A percentile compares a stretch with the other conserved stretches of the same genome.
Evolutionary conservation across 1,140 invertebrate species (phyloP).

Genomic region (Araneus ventricosus): DNA sequence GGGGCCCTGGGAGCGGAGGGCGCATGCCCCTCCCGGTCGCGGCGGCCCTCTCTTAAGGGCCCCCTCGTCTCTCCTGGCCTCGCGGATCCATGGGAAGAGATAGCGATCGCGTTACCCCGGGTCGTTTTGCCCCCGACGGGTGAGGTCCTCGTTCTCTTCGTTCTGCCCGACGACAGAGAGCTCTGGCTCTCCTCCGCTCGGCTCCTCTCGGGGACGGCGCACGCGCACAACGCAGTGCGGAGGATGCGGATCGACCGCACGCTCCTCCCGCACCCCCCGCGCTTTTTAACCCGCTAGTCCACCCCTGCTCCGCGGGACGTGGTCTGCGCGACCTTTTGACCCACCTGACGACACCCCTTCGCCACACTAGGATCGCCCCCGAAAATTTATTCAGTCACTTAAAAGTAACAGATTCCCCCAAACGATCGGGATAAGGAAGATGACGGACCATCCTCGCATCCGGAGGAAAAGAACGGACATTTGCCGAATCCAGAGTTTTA

Average conservation of each 20-base stretch:
- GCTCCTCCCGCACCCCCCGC: conserved; percentile 29
- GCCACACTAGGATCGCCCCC: too few relatives aligned
- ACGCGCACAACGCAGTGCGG: conserved; percentile 52
- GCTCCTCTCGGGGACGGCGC: conserved; percentile 20
- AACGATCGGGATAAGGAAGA: neutral
- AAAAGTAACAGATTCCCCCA: neutral
- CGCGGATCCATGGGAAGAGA: conserved; percentile 65
- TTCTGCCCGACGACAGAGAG: conserved; percentile 35
- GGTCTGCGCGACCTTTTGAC: conserved; percentile 70
- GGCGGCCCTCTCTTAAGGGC: conserved; percentile 63
- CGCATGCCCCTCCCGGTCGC: conserved; percentile 63
- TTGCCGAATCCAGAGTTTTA: conserved; percentile 36
- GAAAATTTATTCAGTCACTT: neutral
- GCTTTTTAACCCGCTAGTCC: conserved; percentile 51
- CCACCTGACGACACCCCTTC: conserved; percentile 39
- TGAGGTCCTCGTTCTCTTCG: conserved; percentile 46
- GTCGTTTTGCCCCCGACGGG: conserved; percentile 49
- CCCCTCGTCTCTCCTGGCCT: conserved; percentile 64
- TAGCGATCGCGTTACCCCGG: conserved; percentile 55
- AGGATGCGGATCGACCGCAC: conserved; percentile 70
- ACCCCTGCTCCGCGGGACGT: conserved; percentile 60
- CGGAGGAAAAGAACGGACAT: too few relatives aligned
- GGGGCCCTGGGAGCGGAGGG: conserved; percentile 58
- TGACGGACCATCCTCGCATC: neutral
- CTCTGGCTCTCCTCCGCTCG: conserved; percentile 48